phyloP scores from a whole-genome alignment of 1,140 invertebrate species.

The Papilio xuthus region DNA sequence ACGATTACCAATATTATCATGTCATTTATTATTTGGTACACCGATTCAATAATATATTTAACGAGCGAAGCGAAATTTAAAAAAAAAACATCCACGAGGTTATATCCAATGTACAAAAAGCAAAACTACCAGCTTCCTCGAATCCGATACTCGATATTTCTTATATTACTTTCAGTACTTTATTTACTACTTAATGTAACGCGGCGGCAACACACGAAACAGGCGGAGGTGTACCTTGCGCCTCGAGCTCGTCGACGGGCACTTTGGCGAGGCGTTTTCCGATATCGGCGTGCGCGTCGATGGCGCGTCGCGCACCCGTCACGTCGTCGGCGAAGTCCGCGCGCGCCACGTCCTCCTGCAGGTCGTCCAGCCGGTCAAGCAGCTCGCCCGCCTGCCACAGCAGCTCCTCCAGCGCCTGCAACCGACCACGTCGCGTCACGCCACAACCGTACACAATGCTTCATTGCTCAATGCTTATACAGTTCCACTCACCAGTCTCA shows the following conservation, averaged over 20 bases:
- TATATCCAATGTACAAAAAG: neutral
- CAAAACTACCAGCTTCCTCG: neutral
- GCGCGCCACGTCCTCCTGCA: slow-evolving; percentile 94
- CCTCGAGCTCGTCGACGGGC: slow-evolving; percentile 95
- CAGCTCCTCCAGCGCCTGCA: slow-evolving; percentile 94
- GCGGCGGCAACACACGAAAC: too few relatives aligned
- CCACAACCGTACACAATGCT: too few relatives aligned
- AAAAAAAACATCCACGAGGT: neutral
- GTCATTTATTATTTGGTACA: neutral
- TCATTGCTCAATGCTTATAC: neutral
- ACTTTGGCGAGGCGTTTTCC: slow-evolving; percentile 96
- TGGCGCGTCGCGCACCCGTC: slow-evolving; percentile 92
- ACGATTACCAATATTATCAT: neutral
- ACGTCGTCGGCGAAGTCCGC: slow-evolving; percentile 97
- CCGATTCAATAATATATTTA: neutral
- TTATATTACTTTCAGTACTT: too few relatives aligned
- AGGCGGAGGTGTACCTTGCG: slow-evolving; percentile 78
- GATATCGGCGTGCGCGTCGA: slow-evolving; percentile 96
- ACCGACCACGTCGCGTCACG: slow-evolving; percentile 35
- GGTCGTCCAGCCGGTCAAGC: slow-evolving; percentile 94
- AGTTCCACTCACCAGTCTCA: slow-evolving; percentile 85
- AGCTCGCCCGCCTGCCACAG: slow-evolving; percentile 97
- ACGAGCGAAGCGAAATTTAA: neutral
- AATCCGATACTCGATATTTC: too few relatives aligned
- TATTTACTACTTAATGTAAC: too few relatives aligned